Conservation (phyloP, 2,888 invertebrate genomes). For the Agapostemon virescens region DNA sequence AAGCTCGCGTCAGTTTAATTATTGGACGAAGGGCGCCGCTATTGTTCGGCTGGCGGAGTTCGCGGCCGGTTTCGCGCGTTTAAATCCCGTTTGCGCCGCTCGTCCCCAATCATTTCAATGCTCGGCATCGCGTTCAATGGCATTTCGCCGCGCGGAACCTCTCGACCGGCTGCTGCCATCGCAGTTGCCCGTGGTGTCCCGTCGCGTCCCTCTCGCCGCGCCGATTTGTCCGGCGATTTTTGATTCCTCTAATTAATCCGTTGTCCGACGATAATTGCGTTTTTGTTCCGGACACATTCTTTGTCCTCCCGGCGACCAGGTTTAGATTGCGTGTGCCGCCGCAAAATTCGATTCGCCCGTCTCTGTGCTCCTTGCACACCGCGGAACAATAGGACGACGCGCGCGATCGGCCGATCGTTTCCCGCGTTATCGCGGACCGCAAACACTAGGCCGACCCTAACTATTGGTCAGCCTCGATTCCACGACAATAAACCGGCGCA, state of each 20-base stretch:
- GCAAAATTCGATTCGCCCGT: constrained; percentile 35
- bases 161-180: background rate
- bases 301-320: constrained; percentile 13
- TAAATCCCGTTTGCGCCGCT: constrained; percentile 56
- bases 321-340: constrained; percentile 31
- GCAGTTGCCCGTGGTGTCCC: background rate
- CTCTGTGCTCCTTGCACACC: constrained; percentile 10
- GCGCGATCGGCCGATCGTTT: constrained; percentile 36
- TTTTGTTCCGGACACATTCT: constrained; percentile 54
- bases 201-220: background rate
- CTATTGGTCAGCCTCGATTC: constrained; percentile 13
- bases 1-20: constrained; percentile 70
- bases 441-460: constrained; percentile 26
- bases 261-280: constrained; percentile 53
- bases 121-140: constrained; percentile 43
- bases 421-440: constrained; percentile 43
- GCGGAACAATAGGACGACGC: constrained; percentile 29
- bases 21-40: constrained; percentile 65
- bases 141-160: constrained; percentile 38
- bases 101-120: constrained; percentile 60
- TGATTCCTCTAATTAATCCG: constrained; percentile 60
- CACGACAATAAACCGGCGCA: constrained; percentile 19
- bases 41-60: constrained; percentile 57
- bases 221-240: constrained; percentile 61
- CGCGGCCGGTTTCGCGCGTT: constrained; percentile 63